Percentiles rank a stretch among this genome's conserved stretches.
Conservation (phyloP, 2,888 invertebrate species). For the Lampropteryx suffumata region DNA sequence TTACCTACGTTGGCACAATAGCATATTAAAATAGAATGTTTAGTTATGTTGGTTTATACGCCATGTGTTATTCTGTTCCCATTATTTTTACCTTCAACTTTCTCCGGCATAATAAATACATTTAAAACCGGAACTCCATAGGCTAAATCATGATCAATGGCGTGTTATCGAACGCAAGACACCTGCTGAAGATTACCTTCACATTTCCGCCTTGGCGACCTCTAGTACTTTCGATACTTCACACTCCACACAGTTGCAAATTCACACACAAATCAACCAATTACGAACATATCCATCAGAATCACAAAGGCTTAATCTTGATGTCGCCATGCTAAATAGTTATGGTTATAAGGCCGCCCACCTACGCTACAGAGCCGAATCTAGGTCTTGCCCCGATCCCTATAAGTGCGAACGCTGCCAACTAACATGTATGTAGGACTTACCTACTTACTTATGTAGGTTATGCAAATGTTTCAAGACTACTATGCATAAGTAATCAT, state of each 20-base stretch:
- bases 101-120: neutral
- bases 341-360: slow-evolving; percentile 54
- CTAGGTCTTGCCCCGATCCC: neutral
- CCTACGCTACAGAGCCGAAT: slow-evolving; percentile 29
- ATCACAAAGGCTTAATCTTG: slow-evolving; percentile 44
- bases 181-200: neutral
- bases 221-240: neutral
- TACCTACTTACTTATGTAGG: too few relatives aligned
- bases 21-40: too few relatives aligned
- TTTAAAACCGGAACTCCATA: neutral
- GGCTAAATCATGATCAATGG: neutral
- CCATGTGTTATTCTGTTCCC: too few relatives aligned
- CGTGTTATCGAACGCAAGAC: neutral
- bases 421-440: too few relatives aligned
- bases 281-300: slow-evolving; percentile 23
- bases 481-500: too few relatives aligned
- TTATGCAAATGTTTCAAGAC: too few relatives aligned
- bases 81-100: too few relatives aligned
- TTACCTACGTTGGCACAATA: too few relatives aligned
- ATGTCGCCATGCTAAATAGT: slow-evolving; percentile 48
- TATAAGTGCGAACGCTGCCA: too few relatives aligned
- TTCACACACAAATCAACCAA: slow-evolving; percentile 33
- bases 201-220: neutral
- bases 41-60: too few relatives aligned
- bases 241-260: slow-evolving; percentile 15